Evolutionary conservation across 1,140 invertebrate genomes (phyloP), one percentile per base, ranked within the genome.

Genomic region (Drosophila cardini): DNA sequence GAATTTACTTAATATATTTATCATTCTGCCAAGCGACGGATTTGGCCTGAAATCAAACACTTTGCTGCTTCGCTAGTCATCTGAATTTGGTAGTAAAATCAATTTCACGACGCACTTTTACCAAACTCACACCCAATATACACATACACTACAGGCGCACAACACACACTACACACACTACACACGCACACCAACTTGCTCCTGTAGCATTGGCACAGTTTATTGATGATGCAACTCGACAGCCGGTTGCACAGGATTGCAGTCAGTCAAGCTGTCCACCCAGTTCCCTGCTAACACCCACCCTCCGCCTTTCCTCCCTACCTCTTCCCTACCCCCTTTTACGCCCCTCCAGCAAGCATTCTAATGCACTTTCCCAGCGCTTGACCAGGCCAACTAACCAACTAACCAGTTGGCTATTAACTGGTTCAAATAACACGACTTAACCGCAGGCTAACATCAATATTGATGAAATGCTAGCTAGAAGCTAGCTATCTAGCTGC

Each of bases 101-200:
- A 55, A 48, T 76, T 72, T 64, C 57, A 48, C 75, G 36, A 85
- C 81, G 81, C 82, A 85, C 82, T 85, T 85, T 86, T 86, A 77
- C 76, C 57, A 50, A 56, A 58, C 60, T 70, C 53, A 36, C 38
- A 38, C 18, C 21, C 50, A 34, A 70, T 48, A 36, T 30, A 38
- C 16, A 34, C 48, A 34, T 1, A 15, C 42, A 16, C 42, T n/a
- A 4, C 42, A 32, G 3, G 11, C 48, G 13, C 10, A 50, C 11
- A 32, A 26, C 52, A 63, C 60, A 61, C 53, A n/a, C n/a, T n/a
- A n/a, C n/a, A n/a, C n/a, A n/a, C n/a, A n/a, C n/a, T n/a, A 72
- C 52, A 34, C 26, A 43, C 16, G 13, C 10, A 50, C 11, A 9
- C 7, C 52, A 58, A 61, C 42, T 64, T 53, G 30, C 36, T 34